Percentiles rank a stretch among this genome's conserved stretches.
These are phyloP conservation scores for Mycetomoellerius zeteki DNA, from an alignment of 1,140 invertebrate species.

Conservation along the genomic window DNA sequence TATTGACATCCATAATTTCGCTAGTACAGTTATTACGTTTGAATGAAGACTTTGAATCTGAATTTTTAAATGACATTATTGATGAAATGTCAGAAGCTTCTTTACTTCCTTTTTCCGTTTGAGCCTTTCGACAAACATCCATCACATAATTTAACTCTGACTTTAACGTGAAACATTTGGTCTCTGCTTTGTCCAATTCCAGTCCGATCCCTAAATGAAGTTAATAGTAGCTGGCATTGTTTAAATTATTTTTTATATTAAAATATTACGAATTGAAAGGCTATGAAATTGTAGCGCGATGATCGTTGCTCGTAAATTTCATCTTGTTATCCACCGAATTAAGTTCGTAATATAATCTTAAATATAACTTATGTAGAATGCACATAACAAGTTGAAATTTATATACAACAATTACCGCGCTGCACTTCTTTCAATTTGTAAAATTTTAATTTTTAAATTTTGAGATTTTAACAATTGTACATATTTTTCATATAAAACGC, in stretches of 20 bases:
- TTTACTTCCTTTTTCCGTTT: slow-evolving; percentile 42
- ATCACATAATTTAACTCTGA: slow-evolving; percentile 84
- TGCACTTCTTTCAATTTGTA: no score
- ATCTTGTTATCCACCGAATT: no score
- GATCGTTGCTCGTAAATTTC: no score
- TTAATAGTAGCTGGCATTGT: background rate
- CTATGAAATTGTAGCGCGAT: no score
- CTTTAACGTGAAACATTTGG: slow-evolving; percentile 82
- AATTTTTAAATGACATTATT: background rate
- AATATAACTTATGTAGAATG: no score
- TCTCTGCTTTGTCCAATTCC: slow-evolving; percentile 82
- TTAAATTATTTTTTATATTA: background rate
- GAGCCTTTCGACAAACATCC: slow-evolving; percentile 74
- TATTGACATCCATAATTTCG: background rate
- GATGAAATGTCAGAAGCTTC: background rate
- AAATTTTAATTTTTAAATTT: no score
- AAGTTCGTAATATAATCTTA: no score
- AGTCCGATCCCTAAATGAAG: slow-evolving; percentile 81
- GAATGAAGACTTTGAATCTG: background rate
- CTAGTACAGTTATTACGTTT: background rate
- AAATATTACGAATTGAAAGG: no score
- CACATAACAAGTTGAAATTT: no score
- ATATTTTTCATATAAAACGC: background rate
- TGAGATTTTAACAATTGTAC: no score
- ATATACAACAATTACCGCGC: no score